A percentile compares a stretch with the other conserved stretches of the same genome.
phyloP scores from a whole-genome alignment of 2,113 vertebrate genomes.

The Heloderma charlesbogerti region DNA sequence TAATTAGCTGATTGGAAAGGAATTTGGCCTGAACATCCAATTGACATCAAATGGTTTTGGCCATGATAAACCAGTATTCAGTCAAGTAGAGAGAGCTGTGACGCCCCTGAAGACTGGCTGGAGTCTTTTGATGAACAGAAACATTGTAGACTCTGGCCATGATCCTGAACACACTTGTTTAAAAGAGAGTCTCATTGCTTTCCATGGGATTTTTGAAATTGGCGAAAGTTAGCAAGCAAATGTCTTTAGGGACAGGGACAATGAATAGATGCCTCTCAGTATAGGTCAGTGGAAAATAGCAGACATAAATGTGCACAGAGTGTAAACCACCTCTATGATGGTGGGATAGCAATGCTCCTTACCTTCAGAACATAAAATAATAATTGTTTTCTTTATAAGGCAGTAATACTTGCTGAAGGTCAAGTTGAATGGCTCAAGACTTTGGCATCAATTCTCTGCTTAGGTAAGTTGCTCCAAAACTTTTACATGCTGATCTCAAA shows the following conservation, averaged over 20 bases:
- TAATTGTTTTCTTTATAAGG: neutral
- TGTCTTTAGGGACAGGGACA: neutral
- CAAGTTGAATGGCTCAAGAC: conserved; percentile 2
- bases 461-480: conserved; percentile 2
- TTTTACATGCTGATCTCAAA: neutral
- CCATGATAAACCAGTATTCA: conserved; percentile 52
- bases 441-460: conserved; percentile 13
- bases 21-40: conserved; percentile 61
- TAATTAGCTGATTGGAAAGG: conserved; percentile 66
- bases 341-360: neutral
- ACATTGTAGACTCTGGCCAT: conserved; percentile 10
- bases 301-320: neutral
- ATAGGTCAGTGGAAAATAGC: neutral
- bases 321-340: neutral
- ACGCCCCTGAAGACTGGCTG: conserved; percentile 45
- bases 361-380: neutral
- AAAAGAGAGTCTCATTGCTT: conserved; percentile 44
- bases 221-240: neutral
- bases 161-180: conserved; percentile 50
- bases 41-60: conserved; percentile 74
- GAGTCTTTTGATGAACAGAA: conserved; percentile 12
- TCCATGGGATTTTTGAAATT: neutral
- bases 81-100: conserved; percentile 58
- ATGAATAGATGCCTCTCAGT: neutral
- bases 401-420: neutral